Evolutionary conservation across 1,140 invertebrate genomes (phyloP), one percentile per base, ranked within the genome.

Genomic region (Pseudomyrmex sp.): DNA sequence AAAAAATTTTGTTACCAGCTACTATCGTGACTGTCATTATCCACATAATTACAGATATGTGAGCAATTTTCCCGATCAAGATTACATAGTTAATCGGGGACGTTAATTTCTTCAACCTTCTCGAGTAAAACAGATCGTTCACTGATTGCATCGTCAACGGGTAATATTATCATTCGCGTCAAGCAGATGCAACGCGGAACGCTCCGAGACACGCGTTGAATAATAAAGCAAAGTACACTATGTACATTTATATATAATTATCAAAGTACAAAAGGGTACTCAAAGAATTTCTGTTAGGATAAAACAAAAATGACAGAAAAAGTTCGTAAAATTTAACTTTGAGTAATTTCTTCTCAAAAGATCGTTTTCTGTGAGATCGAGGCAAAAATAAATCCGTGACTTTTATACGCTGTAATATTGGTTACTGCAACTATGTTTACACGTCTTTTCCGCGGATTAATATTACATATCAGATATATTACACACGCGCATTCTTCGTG

Each of bases 121-220:
- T 35, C 35, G 52, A 61, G 18, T 12, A 23, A 20, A 65, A n/a
- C 35, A 35, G 26, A 65, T 44, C 7, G 13, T 58, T 58, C 44
- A 35, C 66, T 54, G 76, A 79, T 70, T 70, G 54, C 76, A 23
- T 68, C 65, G 52, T 69, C 35, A 13, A 70, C 44, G 66, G 44
- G 58, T 72, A 15, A 70, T 48, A 35, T 79, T 56, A 44, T 59
- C 65, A 18, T 70, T 59, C 20, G 50, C 74, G 61, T 63, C 23
- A 48, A 58, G 35, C 52, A 46, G 63, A 58, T 20, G 5, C 23
- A 58, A 15, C 63, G 63, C 18, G n/a, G 35, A 79, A 79, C 44
- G 76, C 65, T 79, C 70, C 56, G 65, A 79, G 65, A 70, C 75
- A 58, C 75, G 50, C 63, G 20, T 70, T 66, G 75, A 2, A 56